Evolutionary conservation across 2,797 vertebrate genomes (phyloP).

Genomic region (Spea hammondii): DNA sequence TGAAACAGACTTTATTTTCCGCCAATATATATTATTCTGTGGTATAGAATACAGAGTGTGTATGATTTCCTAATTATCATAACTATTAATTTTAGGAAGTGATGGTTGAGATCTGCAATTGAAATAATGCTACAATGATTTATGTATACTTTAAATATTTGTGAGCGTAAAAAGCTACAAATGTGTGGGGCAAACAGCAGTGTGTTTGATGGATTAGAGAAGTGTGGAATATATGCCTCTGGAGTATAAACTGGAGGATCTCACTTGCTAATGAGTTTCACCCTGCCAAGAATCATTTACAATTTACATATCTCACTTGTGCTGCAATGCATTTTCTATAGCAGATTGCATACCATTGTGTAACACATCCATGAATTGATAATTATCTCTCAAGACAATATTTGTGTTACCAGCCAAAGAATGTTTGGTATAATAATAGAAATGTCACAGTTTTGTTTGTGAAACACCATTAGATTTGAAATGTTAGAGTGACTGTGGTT

Average conservation of each 20-base stretch:
- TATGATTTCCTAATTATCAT: neutral
- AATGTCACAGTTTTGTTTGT: neutral
- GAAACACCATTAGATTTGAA: neutral
- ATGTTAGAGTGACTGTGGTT: neutral
- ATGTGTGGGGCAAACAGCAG: neutral
- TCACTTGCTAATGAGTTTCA: constrained; percentile 9
- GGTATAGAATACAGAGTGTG: neutral
- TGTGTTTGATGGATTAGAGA: constrained; percentile 5
- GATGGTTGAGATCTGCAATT: neutral
- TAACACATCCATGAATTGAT: neutral
- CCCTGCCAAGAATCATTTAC: constrained; percentile 1
- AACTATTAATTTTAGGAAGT: neutral
- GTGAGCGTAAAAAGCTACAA: neutral
- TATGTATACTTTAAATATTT: neutral
- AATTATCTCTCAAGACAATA: constrained; percentile 7
- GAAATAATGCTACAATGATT: neutral
- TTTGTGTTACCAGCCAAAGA: neutral
- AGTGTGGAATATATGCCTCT: neutral
- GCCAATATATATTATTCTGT: neutral
- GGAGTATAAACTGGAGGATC: constrained; percentile 9
- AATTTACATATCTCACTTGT: constrained; percentile 13
- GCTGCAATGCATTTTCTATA: neutral
- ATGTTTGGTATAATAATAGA: constrained; percentile 2
- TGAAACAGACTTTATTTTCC: neutral
- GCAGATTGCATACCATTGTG: neutral